Conservation (phyloP, 1,140 invertebrate species). For the Caenorhabditis brenneri region DNA sequence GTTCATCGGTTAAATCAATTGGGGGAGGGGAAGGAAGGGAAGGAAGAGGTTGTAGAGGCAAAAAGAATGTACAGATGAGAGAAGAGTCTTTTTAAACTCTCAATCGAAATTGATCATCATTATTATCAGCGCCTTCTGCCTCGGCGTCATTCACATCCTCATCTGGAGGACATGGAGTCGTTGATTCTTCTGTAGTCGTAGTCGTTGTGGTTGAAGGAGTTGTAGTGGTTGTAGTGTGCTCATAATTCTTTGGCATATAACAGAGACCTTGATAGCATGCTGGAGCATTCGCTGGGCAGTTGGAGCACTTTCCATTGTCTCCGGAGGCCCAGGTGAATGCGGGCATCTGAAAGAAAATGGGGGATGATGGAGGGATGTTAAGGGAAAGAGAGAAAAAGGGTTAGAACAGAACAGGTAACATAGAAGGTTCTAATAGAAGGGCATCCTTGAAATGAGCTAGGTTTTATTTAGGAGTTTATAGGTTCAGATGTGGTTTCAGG, state of each 20-base stretch:
- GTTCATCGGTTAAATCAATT: constrained; percentile 5
- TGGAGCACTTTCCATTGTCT: constrained; percentile 60
- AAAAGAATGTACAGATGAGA: not conserved
- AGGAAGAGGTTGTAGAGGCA: not conserved
- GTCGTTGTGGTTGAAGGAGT: constrained; percentile 2
- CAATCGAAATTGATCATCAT: not conserved
- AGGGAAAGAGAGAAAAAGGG: not conserved
- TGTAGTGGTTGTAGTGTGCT: constrained; percentile 25
- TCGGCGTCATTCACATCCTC: constrained; percentile 17
- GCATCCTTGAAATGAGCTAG: too few species aligned
- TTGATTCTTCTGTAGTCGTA: constrained; percentile 25
- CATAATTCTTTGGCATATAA: constrained; percentile 61
- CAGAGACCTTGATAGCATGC: constrained; percentile 68
- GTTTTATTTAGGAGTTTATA: too few species aligned
- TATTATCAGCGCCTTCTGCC: not conserved
- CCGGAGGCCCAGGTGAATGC: constrained; percentile 68
- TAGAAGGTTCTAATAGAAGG: too few species aligned
- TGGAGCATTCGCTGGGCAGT: constrained; percentile 68
- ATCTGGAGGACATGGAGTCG: constrained; percentile 1
- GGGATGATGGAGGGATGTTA: not conserved
- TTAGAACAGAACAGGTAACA: not conserved
- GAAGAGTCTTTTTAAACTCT: not conserved
- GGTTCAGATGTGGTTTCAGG: too few species aligned
- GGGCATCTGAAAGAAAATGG: constrained; percentile 63
- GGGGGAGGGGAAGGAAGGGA: not conserved